Conservation (phyloP, 2,797 vertebrate genomes). For the Prionace glauca region DNA sequence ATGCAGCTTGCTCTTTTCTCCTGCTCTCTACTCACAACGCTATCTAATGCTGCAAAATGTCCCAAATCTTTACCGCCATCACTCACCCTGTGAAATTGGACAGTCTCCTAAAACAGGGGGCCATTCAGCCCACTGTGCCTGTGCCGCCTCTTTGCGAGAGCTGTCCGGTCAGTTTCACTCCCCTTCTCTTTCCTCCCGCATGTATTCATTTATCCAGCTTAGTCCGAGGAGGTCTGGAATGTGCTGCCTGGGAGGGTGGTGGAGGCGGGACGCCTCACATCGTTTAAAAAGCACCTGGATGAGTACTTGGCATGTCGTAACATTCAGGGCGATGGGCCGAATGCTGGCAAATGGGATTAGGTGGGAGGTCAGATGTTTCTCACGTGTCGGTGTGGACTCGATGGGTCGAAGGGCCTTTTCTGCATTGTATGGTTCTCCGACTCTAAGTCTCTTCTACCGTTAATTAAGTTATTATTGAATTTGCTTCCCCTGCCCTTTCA, state of each 20-base stretch:
- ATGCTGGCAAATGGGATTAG: too few species aligned
- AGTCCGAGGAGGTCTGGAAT: too few species aligned
- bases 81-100: slow-evolving; percentile 41
- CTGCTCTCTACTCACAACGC: slow-evolving; percentile 23
- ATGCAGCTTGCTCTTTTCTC: slow-evolving; percentile 41
- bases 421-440: too few species aligned
- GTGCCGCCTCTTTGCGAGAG: background rate
- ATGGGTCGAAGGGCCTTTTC: too few species aligned
- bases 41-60: background rate
- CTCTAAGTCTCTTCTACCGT: background rate
- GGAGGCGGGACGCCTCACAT: too few species aligned
- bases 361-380: too few species aligned
- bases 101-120: background rate
- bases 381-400: too few species aligned
- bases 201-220: background rate
- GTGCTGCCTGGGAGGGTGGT: too few species aligned
- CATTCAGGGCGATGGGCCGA: too few species aligned
- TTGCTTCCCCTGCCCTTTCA: background rate
- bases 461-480: background rate
- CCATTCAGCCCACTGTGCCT: background rate
- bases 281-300: too few species aligned
- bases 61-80: background rate
- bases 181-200: background rate
- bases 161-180: background rate
- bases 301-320: too few species aligned